A percentile compares a stretch with the other conserved stretches of the same genome.
These are phyloP conservation scores for Anthonomus grandis DNA, from an alignment of 1,140 invertebrate genomes.

Conservation along the genomic window DNA sequence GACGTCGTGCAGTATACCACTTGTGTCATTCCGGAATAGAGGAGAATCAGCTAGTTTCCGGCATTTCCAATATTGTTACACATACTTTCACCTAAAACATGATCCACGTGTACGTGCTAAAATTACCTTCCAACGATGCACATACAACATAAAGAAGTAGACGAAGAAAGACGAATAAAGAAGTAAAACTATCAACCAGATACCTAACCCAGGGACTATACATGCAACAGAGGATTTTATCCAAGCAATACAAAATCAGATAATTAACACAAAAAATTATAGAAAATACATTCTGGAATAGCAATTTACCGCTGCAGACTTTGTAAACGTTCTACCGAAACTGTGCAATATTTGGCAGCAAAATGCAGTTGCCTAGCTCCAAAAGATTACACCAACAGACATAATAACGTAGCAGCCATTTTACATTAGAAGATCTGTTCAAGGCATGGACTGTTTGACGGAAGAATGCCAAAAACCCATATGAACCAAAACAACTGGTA, in stretches of 20 bases:
- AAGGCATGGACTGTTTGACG: background rate
- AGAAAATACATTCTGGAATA: background rate
- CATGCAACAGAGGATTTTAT: background rate
- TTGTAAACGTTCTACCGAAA: background rate
- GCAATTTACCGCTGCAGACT: background rate
- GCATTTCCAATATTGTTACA: background rate
- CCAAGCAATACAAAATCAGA: background rate
- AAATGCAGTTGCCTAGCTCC: background rate
- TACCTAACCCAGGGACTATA: too few species aligned
- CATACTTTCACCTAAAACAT: too few species aligned
- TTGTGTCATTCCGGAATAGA: too few species aligned
- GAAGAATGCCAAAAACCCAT: background rate
- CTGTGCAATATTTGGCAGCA: too few species aligned
- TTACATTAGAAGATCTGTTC: background rate
- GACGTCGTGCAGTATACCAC: too few species aligned
- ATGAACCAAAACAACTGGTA: background rate
- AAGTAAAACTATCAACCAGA: too few species aligned
- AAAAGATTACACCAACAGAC: background rate
- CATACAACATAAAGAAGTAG: background rate
- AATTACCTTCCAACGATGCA: background rate
- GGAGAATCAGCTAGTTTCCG: background rate
- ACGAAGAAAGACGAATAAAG: too few species aligned
- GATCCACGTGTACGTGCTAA: background rate
- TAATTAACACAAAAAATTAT: background rate
- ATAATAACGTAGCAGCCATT: too few species aligned